phyloP scores from a whole-genome alignment of 2,888 invertebrate genomes.

The Drosophila austrosaltans region DNA sequence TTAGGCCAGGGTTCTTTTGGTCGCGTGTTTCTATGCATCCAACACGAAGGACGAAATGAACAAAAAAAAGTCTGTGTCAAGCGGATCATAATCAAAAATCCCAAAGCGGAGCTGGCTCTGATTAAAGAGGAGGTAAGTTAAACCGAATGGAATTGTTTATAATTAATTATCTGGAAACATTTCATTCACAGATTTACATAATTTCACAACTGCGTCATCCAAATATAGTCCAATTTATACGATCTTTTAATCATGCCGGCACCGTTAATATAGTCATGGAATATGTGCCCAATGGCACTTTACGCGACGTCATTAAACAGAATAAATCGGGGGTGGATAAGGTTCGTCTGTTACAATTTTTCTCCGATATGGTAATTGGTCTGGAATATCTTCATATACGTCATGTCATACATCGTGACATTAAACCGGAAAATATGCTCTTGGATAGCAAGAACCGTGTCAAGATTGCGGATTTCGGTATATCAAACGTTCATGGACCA shows the following conservation, averaged over 20 bases:
- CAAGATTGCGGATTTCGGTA: constrained; percentile 90
- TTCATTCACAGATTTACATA: constrained; percentile 73
- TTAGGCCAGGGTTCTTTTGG: constrained; percentile 80
- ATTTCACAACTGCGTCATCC: constrained; percentile 82
- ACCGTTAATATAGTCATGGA: constrained; percentile 82
- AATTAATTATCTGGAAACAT: background rate
- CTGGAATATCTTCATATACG: constrained; percentile 82
- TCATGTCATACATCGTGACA: constrained; percentile 86
- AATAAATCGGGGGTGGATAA: constrained; percentile 45
- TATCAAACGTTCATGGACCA: constrained; percentile 81
- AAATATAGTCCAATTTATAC: constrained; percentile 79
- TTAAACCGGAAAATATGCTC: constrained; percentile 90
- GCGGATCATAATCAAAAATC: constrained; percentile 76
- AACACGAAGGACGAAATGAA: constrained; percentile 39
- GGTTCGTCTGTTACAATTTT: constrained; percentile 81
- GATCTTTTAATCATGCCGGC: constrained; percentile 71
- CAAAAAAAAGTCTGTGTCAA: constrained; percentile 77
- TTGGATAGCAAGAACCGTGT: constrained; percentile 87
- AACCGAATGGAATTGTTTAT: background rate
- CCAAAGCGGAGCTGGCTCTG: constrained; percentile 67
- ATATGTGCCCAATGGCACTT: constrained; percentile 79
- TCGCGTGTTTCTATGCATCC: constrained; percentile 74
- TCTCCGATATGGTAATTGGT: constrained; percentile 83
- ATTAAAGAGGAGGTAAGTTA: constrained; percentile 77
- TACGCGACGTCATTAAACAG: constrained; percentile 69